These are phyloP conservation scores for Tenthredo mesomela DNA, from an alignment of 2,888 invertebrate genomes.

Conservation along the genomic window DNA sequence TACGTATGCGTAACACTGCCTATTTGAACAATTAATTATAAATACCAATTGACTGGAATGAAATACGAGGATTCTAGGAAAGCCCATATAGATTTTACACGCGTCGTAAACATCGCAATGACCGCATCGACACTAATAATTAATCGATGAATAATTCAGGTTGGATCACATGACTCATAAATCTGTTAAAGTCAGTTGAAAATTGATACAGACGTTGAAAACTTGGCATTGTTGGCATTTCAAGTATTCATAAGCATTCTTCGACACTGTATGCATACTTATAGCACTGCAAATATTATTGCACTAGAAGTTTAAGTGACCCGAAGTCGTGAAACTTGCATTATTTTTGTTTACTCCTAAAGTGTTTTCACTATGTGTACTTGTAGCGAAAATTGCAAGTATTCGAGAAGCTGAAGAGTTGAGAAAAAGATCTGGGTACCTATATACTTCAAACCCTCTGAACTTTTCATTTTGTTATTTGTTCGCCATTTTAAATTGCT, in stretches of 20 bases:
- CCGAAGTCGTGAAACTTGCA: not conserved
- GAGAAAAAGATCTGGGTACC: not conserved
- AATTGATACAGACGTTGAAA: not conserved
- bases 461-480: not conserved
- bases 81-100: not conserved
- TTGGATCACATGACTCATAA: not conserved
- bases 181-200: not conserved
- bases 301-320: not conserved
- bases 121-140: not conserved
- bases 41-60: constrained; percentile 8
- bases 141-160: not conserved
- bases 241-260: not conserved
- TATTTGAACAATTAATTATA: constrained; percentile 1
- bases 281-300: not conserved
- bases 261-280: constrained; percentile 1
- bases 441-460: not conserved
- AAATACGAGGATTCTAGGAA: not conserved
- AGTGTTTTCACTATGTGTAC: not conserved
- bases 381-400: constrained; percentile 1
- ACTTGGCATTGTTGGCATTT: not conserved
- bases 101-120: constrained; percentile 14
- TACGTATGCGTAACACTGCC: not conserved
- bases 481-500: not conserved
- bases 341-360: not conserved
- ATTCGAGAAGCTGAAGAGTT: not conserved